Conservation (phyloP, 2,113 vertebrate genomes). For the Daubentonia madagascariensis region DNA sequence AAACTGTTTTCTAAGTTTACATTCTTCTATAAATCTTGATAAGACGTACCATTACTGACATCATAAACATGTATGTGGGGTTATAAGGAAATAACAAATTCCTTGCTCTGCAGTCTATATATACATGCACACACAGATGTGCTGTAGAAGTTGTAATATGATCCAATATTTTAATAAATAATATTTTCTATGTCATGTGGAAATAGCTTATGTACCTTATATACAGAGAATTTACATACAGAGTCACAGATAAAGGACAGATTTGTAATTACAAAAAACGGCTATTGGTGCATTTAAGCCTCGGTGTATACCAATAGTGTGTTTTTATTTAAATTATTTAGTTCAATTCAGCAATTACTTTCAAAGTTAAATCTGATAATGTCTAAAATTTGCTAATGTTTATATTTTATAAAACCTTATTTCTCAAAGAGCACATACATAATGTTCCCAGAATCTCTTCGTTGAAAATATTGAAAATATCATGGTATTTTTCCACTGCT, state of each 20-base stretch:
- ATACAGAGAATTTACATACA: background rate
- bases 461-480: background rate
- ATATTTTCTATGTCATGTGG: background rate
- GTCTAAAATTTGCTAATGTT: background rate
- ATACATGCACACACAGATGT: background rate
- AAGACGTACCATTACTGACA: background rate
- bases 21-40: background rate
- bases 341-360: background rate
- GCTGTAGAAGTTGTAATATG: background rate
- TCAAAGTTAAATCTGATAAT: background rate
- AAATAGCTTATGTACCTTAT: background rate
- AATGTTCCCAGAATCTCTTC: background rate
- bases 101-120: background rate
- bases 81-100: background rate
- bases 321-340: background rate
- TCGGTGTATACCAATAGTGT: background rate
- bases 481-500: slow-evolving; percentile 1
- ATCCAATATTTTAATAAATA: background rate
- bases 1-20: background rate
- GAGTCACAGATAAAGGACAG: background rate
- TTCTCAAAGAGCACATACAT: background rate
- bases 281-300: background rate
- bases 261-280: background rate
- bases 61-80: background rate
- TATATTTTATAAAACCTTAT: background rate